Percentiles rank a stretch among this genome's conserved stretches.
phyloP scores from a whole-genome alignment of 1,140 invertebrate genomes.

The Lordiphosa stackelbergi region DNA sequence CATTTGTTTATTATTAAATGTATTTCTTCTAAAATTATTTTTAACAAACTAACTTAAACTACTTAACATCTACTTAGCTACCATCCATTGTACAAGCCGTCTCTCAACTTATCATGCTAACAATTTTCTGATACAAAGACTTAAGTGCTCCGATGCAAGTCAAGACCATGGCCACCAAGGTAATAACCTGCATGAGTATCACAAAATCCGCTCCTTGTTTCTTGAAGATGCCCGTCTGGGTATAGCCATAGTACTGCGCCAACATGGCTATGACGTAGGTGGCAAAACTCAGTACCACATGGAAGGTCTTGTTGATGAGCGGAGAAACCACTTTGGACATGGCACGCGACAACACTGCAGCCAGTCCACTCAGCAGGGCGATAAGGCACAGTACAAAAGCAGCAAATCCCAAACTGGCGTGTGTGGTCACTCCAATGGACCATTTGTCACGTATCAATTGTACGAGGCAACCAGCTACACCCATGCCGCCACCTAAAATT shows the following conservation, averaged over 20 bases:
- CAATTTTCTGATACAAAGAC: slow-evolving; percentile 49
- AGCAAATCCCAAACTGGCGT: slow-evolving; percentile 55
- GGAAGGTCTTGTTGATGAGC: slow-evolving; percentile 58
- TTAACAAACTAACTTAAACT: slow-evolving; percentile 2
- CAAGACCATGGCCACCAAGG: slow-evolving; percentile 49
- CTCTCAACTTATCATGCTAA: slow-evolving; percentile 23
- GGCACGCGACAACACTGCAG: slow-evolving; percentile 34
- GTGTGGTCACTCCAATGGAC: slow-evolving; percentile 41
- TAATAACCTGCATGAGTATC: slow-evolving; percentile 50
- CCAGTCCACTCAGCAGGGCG: slow-evolving; percentile 47
- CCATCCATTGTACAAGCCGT: neutral
- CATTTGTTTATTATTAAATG: no score
- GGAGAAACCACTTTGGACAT: slow-evolving; percentile 30
- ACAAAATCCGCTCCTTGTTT: slow-evolving; percentile 52
- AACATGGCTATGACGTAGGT: slow-evolving; percentile 59
- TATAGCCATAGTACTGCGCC: slow-evolving; percentile 60
- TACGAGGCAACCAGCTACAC: slow-evolving; percentile 56
- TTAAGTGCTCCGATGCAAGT: slow-evolving; percentile 58
- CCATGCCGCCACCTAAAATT: slow-evolving; percentile 57
- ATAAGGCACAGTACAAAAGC: slow-evolving; percentile 59
- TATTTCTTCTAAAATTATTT: no score
- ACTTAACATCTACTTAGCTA: neutral
- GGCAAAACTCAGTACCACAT: slow-evolving; percentile 49
- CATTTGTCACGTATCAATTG: slow-evolving; percentile 55
- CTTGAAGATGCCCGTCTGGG: slow-evolving; percentile 44